A percentile compares a stretch with the other conserved stretches of the same genome.
These are phyloP conservation scores for Myanophis thanlyinensis DNA, from an alignment of 2,113 vertebrate species.

Conservation along the genomic window DNA sequence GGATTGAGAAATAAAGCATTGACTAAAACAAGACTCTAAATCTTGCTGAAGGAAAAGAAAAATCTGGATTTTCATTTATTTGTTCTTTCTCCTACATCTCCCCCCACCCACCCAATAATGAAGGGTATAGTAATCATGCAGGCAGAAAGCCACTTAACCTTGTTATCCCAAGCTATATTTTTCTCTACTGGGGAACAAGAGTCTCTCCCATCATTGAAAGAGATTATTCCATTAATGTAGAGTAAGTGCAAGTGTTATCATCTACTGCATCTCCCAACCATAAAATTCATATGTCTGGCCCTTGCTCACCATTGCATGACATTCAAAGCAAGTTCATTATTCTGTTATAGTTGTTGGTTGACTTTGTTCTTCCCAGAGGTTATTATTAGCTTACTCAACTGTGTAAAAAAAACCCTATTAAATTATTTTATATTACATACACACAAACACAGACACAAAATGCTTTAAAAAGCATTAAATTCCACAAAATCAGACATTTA, in stretches of 20 bases:
- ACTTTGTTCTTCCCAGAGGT: neutral
- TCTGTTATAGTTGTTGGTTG: neutral
- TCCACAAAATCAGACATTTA: conserved; percentile 18
- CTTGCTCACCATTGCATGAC: neutral
- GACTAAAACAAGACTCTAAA: neutral
- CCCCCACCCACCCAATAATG: neutral
- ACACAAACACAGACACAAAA: neutral
- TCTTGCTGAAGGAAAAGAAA: neutral
- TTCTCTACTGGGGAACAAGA: neutral
- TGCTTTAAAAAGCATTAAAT: conserved; percentile 19
- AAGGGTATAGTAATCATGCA: neutral
- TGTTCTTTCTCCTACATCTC: neutral
- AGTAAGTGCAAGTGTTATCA: neutral
- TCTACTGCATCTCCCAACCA: neutral
- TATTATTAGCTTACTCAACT: neutral
- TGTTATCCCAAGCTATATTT: neutral
- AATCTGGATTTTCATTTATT: neutral
- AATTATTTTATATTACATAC: neutral
- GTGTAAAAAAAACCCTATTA: neutral
- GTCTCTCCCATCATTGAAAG: neutral
- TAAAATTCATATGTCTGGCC: neutral
- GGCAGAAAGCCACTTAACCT: neutral
- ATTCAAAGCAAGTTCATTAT: neutral
- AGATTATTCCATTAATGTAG: neutral
- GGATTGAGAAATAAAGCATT: too few relatives aligned